A percentile compares a stretch with the other conserved stretches of the same genome.
Conservation (phyloP, 2,888 invertebrate genomes). For the Drosophila kokeensis region DNA sequence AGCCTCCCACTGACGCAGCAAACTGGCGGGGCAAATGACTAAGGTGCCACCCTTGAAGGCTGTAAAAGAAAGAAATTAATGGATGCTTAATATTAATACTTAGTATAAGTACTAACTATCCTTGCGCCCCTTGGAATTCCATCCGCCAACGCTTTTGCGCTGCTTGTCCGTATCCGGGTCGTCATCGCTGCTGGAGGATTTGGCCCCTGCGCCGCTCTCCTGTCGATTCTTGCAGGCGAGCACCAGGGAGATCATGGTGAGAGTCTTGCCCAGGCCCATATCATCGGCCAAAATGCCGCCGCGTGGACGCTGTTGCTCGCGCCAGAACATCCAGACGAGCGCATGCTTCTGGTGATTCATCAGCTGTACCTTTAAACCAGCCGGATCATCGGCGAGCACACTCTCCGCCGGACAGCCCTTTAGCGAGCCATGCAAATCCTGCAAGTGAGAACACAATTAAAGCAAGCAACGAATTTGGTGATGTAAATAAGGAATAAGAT, state of each 20-base stretch:
- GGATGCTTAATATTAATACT: background rate
- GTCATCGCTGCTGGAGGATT: constrained; percentile 62
- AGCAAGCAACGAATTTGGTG: background rate
- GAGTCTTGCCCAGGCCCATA: constrained; percentile 88
- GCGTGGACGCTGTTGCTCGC: constrained; percentile 93
- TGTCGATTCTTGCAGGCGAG: constrained; percentile 86
- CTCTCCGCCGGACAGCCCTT: constrained; percentile 88
- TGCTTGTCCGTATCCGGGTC: constrained; percentile 47
- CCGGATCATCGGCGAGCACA: constrained; percentile 87
- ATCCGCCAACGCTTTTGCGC: constrained; percentile 45
- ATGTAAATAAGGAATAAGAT: background rate
- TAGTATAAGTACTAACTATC: constrained; percentile 71
- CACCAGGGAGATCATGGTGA: constrained; percentile 92
- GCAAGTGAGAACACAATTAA: background rate
- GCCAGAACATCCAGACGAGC: constrained; percentile 94
- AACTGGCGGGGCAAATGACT: constrained; percentile 96
- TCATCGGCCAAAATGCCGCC: constrained; percentile 94
- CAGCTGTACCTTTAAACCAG: constrained; percentile 88
- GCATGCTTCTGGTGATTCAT: constrained; percentile 95
- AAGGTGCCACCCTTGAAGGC: constrained; percentile 90
- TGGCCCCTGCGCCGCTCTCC: constrained; percentile 55
- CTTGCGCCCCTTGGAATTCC: constrained; percentile 81
- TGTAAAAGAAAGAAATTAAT: constrained; percentile 53
- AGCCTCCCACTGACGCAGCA: constrained; percentile 95
- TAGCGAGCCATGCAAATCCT: constrained; percentile 89